Evolutionary conservation across 64 coral and sea anemone genomes (phyloP).

Genomic region (Cladopsammia gracilis): DNA sequence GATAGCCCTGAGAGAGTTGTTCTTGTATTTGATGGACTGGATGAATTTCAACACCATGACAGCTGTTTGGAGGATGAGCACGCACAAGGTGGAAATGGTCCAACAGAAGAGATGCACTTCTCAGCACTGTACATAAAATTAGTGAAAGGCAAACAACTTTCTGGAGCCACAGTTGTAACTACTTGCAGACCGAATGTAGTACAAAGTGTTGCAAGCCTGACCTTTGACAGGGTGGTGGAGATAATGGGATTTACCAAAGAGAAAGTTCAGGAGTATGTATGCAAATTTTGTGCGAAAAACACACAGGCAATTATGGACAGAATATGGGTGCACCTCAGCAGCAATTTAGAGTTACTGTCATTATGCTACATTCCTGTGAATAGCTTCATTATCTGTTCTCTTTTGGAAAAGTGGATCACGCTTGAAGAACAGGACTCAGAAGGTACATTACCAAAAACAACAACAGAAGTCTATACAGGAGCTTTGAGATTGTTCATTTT

Average conservation of each 20-base stretch:
- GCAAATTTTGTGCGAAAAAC: not conserved
- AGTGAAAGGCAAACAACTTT: slow-evolving; percentile 17
- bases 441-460: slow-evolving; percentile 13
- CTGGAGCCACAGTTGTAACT: slow-evolving; percentile 33
- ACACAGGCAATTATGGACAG: not conserved
- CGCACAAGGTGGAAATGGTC: not conserved
- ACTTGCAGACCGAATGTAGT: slow-evolving; percentile 34
- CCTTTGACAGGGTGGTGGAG: slow-evolving; percentile 7
- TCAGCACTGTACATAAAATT: slow-evolving; percentile 50
- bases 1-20: slow-evolving; percentile 20
- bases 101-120: slow-evolving; percentile 37
- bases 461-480: slow-evolving; percentile 44
- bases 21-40: not conserved
- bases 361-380: slow-evolving; percentile 73
- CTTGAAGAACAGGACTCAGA: not conserved
- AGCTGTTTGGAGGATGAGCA: slow-evolving; percentile 3
- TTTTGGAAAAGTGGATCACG: slow-evolving; percentile 17
- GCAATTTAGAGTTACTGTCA: slow-evolving; percentile 49
- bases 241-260: slow-evolving; percentile 38
- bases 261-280: slow-evolving; percentile 28
- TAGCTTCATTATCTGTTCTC: slow-evolving; percentile 71
- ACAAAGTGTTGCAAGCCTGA: not conserved
- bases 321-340: slow-evolving; percentile 47
- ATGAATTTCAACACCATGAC: slow-evolving; percentile 33
- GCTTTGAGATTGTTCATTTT: slow-evolving; percentile 56